Evolutionary conservation across 2,113 vertebrate genomes (phyloP), one percentile per base, ranked within the genome.

Genomic region (Misgurnus mizolepis): DNA sequence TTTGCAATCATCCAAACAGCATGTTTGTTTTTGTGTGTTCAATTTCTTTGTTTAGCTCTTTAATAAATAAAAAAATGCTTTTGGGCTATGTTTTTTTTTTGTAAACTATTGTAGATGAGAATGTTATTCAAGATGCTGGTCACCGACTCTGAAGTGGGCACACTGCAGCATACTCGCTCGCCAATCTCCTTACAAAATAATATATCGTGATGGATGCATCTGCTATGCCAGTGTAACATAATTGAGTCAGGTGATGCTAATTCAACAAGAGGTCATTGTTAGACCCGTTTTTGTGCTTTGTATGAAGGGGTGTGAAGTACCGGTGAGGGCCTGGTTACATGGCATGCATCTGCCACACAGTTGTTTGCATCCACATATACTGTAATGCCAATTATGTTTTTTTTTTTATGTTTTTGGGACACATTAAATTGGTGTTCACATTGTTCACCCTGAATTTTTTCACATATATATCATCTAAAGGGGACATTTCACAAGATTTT

Each of bases 101-200:
- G 6, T 69, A 14, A 68, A 27, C 17, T 55, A 7, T 45, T 65
- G 62, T 62, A 43, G 40, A 41, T 67, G 10, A 47, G n/a, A 67
- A 68, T 43, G 64, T 58, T 43, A 15, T 4, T 45, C 7, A 58
- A 45, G 41, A 12, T 67, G 50, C 49, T 27, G 7, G 40, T 43
- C 39, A 58, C 55, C 40, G 49, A 53, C n/a, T 45, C 41, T 40
- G 14, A 27, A 47, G 53, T 12, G 7, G 40, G 18, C 40, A 56
- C 39, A 55, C 64, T 47, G 14, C 53, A 45, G 39, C 27, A 58
- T 50, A 60, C 53, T 60, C 41, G 0, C 17, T 60, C 39, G 84
- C 76, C 74, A 85, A 82, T 78, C 76, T 72, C 53, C 53, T 66
- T 69, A 15, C 64, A 60, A 39, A 39, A 78, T 78, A 68, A 58